A percentile compares a stretch with the other conserved stretches of the same genome.
phyloP scores from a whole-genome alignment of 1,140 invertebrate genomes.

The Gryon sp. region DNA sequence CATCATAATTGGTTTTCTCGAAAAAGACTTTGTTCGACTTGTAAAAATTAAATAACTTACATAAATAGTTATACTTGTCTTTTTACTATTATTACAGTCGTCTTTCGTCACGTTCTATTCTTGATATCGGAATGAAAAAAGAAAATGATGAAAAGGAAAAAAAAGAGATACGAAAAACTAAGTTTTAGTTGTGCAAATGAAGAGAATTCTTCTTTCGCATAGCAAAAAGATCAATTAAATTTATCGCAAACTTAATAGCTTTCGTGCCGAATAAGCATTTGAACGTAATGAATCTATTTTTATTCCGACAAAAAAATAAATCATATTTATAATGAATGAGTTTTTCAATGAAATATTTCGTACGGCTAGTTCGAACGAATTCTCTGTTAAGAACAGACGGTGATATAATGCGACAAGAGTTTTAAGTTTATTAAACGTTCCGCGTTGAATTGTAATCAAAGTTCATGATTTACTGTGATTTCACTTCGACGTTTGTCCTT shows the following conservation, averaged over 20 bases:
- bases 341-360: constrained; percentile 45
- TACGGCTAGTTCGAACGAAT: constrained; percentile 32
- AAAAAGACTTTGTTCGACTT: constrained; percentile 40
- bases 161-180: background rate
- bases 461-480: constrained; percentile 19
- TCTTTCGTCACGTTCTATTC: constrained; percentile 39
- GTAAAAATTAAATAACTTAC: constrained; percentile 47
- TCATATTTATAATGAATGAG: constrained; percentile 44
- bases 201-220: constrained; percentile 17
- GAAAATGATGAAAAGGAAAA: background rate
- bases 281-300: constrained; percentile 53
- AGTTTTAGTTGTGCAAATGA: background rate
- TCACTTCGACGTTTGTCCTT: no score
- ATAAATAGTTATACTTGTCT: constrained; percentile 30
- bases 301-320: constrained; percentile 24
- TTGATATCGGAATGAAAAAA: constrained; percentile 5
- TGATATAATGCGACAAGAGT: constrained; percentile 41
- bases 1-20: constrained; percentile 55
- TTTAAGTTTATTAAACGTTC: constrained; percentile 48
- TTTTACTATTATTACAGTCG: background rate
- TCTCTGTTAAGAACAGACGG: constrained; percentile 31
- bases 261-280: constrained; percentile 23
- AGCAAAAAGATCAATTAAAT: constrained; percentile 50
- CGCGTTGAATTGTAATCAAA: constrained; percentile 32
- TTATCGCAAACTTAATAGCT: constrained; percentile 40